Base-by-base conservation (phyloP, 2,888 invertebrate genomes). In the Pachliopta kotzebuea region DNA sequence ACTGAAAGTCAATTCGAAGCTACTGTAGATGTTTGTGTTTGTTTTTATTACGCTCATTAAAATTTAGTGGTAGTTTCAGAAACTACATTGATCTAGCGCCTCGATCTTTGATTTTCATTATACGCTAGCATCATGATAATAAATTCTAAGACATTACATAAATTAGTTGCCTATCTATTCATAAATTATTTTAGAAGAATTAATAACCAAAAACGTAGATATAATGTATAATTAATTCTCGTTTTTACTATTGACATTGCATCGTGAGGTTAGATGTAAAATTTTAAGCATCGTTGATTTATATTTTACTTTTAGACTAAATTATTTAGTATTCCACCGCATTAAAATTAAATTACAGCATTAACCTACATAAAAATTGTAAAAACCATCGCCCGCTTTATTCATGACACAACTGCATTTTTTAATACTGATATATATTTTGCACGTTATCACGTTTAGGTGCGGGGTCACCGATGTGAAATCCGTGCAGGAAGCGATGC, bases 291-390 rank as follows among this genome's bases (percentile, higher is more conserved):
- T n/a, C n/a, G n/a, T 52, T 21, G 4, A 11, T 21, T 26, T 26
- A 14, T 54, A 17, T 54, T 59, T n/a, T 50, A 24, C 2, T 49
- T 7, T 29, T 20, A 20, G 26, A 49, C 4, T 50, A 9, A 24
- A 31, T 50, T 58, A 42, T 58, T 54, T 58, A 58, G 58, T 54
- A 63, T 20, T 58, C 21, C 57, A 54, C 58, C 45, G 54, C 23
- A 42, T 52, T 45, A 29, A 53, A 52, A 23, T 24, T 45, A 8
- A 54, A 57, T 57, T 45, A 21, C 45, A n/a, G 26, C 52, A 31
- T 63, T 63, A 63, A 63, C 57, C 26, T 20, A 52, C 57, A 56
- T 62, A 17, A 37, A 56, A 56, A 53, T 50, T 62, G 56, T 62
- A 62, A 49, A 62, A 62, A 56, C 8, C 21, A 29, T 31, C 49